phyloP scores from a whole-genome alignment of 2,888 invertebrate genomes.

The Leucoma salicis region DNA sequence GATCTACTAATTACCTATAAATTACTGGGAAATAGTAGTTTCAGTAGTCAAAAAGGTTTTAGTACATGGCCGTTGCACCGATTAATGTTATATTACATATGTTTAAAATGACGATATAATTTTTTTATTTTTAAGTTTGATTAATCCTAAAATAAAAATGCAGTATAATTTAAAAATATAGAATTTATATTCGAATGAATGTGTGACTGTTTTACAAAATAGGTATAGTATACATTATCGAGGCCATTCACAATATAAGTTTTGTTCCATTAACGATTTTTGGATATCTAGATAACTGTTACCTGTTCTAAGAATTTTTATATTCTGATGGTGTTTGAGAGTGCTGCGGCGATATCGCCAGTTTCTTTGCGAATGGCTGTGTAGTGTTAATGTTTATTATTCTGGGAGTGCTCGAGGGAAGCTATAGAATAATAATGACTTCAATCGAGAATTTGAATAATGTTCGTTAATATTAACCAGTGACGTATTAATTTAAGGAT shows the following conservation, averaged over 20 bases:
- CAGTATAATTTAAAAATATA: too few species aligned
- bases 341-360: conserved; percentile 62
- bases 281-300: conserved; percentile 29
- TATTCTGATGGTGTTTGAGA: conserved; percentile 60
- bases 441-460: conserved; percentile 53
- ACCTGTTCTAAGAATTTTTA: conserved; percentile 42
- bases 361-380: conserved; percentile 67
- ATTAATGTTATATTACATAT: too few species aligned
- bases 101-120: too few species aligned
- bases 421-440: conserved; percentile 64
- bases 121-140: too few species aligned
- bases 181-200: not conserved
- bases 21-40: too few species aligned
- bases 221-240: too few species aligned
- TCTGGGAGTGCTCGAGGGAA: conserved; percentile 61
- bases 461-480: conserved; percentile 2
- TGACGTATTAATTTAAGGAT: not conserved
- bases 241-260: conserved; percentile 20
- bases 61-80: too few species aligned
- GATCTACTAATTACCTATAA: too few species aligned
- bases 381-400: conserved; percentile 70
- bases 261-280: conserved; percentile 29
- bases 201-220: not conserved
- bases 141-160: too few species aligned
- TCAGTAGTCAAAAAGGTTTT: too few species aligned